Evolutionary conservation across 2,888 invertebrate genomes (phyloP), one percentile per base, ranked within the genome.

Genomic region (Pristionchus exspectatus): DNA sequence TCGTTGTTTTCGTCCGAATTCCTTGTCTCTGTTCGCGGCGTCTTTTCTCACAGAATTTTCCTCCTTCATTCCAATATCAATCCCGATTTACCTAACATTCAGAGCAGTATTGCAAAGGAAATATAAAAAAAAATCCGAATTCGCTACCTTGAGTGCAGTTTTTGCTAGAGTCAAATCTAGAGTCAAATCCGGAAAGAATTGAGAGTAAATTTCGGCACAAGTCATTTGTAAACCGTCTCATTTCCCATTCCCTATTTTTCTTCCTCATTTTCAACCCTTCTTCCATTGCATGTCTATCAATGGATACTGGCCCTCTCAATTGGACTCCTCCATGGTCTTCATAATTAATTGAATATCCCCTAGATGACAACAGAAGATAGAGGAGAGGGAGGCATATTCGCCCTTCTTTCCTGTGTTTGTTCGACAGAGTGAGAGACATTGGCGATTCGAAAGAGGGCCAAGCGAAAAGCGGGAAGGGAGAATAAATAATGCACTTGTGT

Each of bases 401-500:
- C 66, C 87, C 87, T 66, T 33, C 56, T 24, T 30, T 27, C 16
- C 54, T 74, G 30, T 88, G 87, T 88, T 88, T 88, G 87, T 54
- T 88, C 59, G 69, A 54, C 33, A 10, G 74, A 33, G 14, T 56
- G 87, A 74, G 74, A 74, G 74, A 24, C 12, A 33, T 33, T 9
- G 74, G 14, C 27, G 56, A 74, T 85, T 38, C 56, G 87, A 87
- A 69, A 69, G 87, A 66, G 33, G 16, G 18, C 7, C 27, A 16
- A 27, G 44, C 33, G 63, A 87, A 69, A 44, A 59, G 50, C 59
- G 56, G 69, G 69, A 59, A 66, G 54, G 87, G 87, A 88, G 87
- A 88, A 88, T 88, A 88, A 88, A 88, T 88, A 88, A 88, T 88
- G 87, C 87, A 88, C 87, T 88, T 74, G 72, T 88, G 74, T 69